Conservation (phyloP, 2,888 invertebrate species). For the Andrena trimmerana region DNA sequence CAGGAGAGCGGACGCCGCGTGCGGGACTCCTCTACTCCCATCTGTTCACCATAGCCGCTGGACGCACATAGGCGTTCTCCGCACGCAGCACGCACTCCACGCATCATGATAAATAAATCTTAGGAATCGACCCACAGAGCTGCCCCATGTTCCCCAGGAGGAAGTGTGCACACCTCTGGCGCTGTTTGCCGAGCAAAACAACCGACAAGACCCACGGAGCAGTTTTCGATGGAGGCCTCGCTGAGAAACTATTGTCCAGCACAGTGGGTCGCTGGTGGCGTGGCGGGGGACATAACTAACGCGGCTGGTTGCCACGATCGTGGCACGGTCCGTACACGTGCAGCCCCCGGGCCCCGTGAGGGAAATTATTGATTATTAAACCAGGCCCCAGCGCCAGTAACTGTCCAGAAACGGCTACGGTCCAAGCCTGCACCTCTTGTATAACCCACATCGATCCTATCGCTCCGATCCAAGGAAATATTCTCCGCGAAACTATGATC, state of each 20-base stretch:
- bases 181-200: slow-evolving; percentile 74
- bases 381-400: slow-evolving; percentile 62
- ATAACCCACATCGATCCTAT: neutral
- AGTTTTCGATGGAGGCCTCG: slow-evolving; percentile 48
- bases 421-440: neutral
- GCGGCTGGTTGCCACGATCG: slow-evolving; percentile 69
- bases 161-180: slow-evolving; percentile 68
- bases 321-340: slow-evolving; percentile 80
- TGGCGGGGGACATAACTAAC: slow-evolving; percentile 66
- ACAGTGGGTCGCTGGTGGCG: neutral
- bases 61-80: too few relatives aligned
- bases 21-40: too few relatives aligned
- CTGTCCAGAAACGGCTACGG: slow-evolving; percentile 30
- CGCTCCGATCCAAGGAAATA: neutral
- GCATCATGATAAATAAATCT: neutral
- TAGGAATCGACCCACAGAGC: slow-evolving; percentile 39
- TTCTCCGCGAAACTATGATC: neutral
- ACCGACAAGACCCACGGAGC: slow-evolving; percentile 53
- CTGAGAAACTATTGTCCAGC: slow-evolving; percentile 47
- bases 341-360: slow-evolving; percentile 71
- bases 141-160: slow-evolving; percentile 50
- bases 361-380: slow-evolving; percentile 83
- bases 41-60: too few relatives aligned
- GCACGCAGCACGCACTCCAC: too few relatives aligned
- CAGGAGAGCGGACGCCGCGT: too few relatives aligned